Evolutionary conservation across 2,113 vertebrate genomes (phyloP).

Genomic region (Laticauda laticaudata): DNA sequence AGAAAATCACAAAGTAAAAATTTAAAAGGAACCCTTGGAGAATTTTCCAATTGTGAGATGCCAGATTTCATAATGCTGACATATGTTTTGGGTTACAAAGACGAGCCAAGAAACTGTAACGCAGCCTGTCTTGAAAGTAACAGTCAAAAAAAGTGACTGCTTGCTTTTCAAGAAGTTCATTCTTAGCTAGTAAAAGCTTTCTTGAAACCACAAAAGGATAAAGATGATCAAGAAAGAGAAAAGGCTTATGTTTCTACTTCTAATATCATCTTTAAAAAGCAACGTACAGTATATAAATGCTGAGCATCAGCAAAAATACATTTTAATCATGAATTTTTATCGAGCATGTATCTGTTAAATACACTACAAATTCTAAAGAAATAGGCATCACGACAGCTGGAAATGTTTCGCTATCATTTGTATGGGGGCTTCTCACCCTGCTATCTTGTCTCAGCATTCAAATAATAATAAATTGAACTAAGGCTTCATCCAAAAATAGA

Average conservation of each 20-base stretch:
- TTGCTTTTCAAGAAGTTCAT: background rate
- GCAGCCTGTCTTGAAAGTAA: background rate
- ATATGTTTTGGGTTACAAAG: rapidly evolving
- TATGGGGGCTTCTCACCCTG: background rate
- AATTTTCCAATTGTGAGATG: background rate
- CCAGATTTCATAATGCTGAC: background rate
- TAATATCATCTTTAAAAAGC: background rate
- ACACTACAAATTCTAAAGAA: background rate
- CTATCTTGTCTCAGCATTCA: background rate
- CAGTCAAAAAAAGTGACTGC: background rate
- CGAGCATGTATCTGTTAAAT: background rate
- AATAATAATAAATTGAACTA: background rate
- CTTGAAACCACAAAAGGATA: rapidly evolving
- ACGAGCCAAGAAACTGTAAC: background rate
- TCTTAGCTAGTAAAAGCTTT: background rate
- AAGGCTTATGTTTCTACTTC: background rate
- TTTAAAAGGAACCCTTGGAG: background rate
- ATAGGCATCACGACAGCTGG: background rate
- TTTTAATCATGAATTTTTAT: background rate
- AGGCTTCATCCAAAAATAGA: background rate
- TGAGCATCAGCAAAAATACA: background rate
- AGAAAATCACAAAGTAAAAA: background rate
- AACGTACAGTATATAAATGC: background rate
- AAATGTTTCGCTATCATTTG: background rate
- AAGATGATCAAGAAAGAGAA: background rate